phyloP scores from a whole-genome alignment of 2,797 vertebrate genomes.

The Molossus alvarezi region DNA sequence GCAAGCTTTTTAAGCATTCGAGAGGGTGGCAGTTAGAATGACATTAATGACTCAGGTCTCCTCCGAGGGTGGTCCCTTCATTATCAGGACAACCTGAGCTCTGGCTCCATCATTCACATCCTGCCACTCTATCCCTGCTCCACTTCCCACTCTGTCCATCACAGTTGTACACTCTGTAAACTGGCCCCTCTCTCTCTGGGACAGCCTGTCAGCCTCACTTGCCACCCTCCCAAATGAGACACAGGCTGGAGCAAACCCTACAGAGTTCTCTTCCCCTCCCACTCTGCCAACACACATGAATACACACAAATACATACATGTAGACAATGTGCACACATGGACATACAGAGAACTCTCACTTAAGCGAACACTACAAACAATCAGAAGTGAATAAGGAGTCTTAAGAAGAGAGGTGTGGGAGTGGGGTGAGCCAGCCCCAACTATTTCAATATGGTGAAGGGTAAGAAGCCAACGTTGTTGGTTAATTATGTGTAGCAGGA shows the following conservation, averaged over 20 bases:
- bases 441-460: background rate
- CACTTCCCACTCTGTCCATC: constrained; percentile 41
- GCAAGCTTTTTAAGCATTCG: constrained; percentile 64
- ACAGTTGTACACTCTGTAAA: background rate
- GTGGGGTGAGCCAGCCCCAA: background rate
- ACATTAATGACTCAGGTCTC: constrained; percentile 80
- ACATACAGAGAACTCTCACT: background rate
- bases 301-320: background rate
- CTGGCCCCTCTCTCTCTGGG: background rate
- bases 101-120: constrained; percentile 18
- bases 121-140: background rate
- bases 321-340: background rate
- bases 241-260: background rate
- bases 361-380: background rate
- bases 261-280: background rate
- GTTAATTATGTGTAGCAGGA: background rate
- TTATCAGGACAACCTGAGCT: constrained; percentile 45
- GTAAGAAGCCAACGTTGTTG: background rate
- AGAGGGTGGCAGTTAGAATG: constrained; percentile 74
- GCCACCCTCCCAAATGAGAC: background rate
- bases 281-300: background rate
- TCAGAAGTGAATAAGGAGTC: background rate
- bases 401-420: background rate
- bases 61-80: constrained; percentile 71
- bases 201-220: background rate